Conservation (phyloP, 2,797 vertebrate species). For the Coregonus ussuriensis region DNA sequence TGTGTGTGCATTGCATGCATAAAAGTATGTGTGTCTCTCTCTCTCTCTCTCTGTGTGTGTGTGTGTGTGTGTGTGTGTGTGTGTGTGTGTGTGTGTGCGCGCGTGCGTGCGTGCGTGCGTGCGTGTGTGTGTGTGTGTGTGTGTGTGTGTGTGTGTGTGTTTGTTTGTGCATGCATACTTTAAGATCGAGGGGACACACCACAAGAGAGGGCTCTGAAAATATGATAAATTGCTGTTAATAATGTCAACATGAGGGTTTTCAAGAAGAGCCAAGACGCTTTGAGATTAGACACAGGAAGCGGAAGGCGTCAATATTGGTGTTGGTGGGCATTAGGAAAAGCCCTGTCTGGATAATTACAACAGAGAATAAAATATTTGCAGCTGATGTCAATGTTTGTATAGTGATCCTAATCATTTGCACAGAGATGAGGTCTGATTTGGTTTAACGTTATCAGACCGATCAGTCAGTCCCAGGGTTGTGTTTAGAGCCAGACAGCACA, state of each 20-base stretch:
- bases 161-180: background rate
- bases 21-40: too few species aligned
- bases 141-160: too few species aligned
- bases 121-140: too few species aligned
- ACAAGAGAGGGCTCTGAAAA: conserved; percentile 55
- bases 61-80: too few species aligned
- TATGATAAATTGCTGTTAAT: conserved; percentile 71
- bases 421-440: conserved; percentile 58
- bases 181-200: conserved; percentile 42
- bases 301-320: conserved; percentile 74
- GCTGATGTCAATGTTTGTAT: conserved; percentile 79
- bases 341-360: conserved; percentile 70
- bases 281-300: conserved; percentile 53
- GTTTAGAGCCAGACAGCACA: conserved; percentile 33
- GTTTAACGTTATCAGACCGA: conserved; percentile 60
- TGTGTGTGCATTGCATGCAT: conserved; percentile 8
- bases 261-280: conserved; percentile 67
- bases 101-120: too few species aligned
- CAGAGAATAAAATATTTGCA: conserved; percentile 63
- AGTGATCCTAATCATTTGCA: conserved; percentile 72
- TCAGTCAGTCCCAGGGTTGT: conserved; percentile 44
- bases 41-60: too few species aligned
- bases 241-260: conserved; percentile 63
- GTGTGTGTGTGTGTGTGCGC: too few species aligned
- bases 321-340: conserved; percentile 62